These are phyloP conservation scores for Temnothorax longispinosus DNA, from an alignment of 1,140 invertebrate genomes.

Conservation along the genomic window DNA sequence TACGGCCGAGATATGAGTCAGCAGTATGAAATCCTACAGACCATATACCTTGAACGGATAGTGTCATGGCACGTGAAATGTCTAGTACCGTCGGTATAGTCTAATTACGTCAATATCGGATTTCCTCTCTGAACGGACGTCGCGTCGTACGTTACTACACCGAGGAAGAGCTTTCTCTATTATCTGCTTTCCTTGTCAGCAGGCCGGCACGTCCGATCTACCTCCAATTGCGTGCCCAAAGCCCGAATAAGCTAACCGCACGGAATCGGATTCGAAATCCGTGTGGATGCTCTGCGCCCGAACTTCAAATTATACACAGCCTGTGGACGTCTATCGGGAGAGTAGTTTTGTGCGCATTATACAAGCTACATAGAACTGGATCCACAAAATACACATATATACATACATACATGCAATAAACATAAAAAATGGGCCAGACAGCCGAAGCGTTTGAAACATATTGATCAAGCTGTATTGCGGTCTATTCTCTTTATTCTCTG, in stretches of 20 bases:
- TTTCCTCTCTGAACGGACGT: conserved; percentile 63
- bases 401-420: not conserved
- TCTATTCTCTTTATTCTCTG: not conserved
- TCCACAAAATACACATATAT: not conserved
- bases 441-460: not conserved
- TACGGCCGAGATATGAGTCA: conserved; percentile 55
- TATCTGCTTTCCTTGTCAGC: conserved; percentile 70
- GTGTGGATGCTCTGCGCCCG: conserved; percentile 11
- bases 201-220: conserved; percentile 63
- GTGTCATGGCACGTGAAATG: conserved; percentile 63
- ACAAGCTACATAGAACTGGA: conserved; percentile 6
- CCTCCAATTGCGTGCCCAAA: conserved; percentile 68
- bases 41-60: conserved; percentile 21
- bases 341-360: conserved; percentile 26
- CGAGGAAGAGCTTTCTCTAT: conserved; percentile 58
- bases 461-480: not conserved
- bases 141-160: conserved; percentile 57
- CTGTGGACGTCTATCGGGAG: conserved; percentile 45
- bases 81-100: conserved; percentile 58
- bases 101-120: conserved; percentile 72
- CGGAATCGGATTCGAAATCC: conserved; percentile 67
- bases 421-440: not conserved
- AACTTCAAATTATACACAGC: conserved; percentile 66
- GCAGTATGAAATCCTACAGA: conserved; percentile 57
- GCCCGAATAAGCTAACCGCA: conserved; percentile 69